Evolutionary conservation across 2,113 vertebrate genomes (phyloP).

Genomic region (Oryzias javanicus): DNA sequence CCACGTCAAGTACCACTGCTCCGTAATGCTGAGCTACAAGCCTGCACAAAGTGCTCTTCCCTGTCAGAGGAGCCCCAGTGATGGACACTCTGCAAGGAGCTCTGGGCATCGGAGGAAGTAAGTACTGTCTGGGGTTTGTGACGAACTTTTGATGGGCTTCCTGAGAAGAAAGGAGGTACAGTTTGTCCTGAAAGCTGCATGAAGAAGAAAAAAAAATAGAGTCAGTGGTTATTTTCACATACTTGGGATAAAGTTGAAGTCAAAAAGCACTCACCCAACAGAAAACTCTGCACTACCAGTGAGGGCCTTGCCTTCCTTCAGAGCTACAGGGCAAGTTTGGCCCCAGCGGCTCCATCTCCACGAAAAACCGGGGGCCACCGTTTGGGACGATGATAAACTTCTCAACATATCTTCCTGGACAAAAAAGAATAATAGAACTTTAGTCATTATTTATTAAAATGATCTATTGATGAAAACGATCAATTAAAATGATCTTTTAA

Average conservation of each 20-base stretch:
- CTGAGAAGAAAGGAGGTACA: slow-evolving; percentile 85
- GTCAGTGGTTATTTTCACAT: no score
- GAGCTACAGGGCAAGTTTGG: slow-evolving; percentile 83
- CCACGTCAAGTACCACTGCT: slow-evolving; percentile 82
- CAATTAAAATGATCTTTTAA: no score
- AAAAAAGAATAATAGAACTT: slow-evolving; percentile 10
- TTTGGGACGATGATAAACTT: slow-evolving; percentile 70
- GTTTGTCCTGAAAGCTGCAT: slow-evolving; percentile 89
- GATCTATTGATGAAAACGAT: no score
- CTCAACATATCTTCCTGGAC: slow-evolving; percentile 83
- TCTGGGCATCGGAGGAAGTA: slow-evolving; percentile 89
- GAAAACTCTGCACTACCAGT: slow-evolving; percentile 80
- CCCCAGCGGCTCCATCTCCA: slow-evolving; percentile 92
- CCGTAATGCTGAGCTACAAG: slow-evolving; percentile 81
- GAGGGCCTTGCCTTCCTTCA: slow-evolving; percentile 82
- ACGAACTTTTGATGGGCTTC: slow-evolving; percentile 81
- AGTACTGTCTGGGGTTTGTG: slow-evolving; percentile 83
- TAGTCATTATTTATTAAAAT: no score
- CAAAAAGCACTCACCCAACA: slow-evolving; percentile 78
- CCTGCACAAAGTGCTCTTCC: slow-evolving; percentile 83
- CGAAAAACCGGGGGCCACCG: slow-evolving; percentile 79
- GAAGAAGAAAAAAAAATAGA: background rate
- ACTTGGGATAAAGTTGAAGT: background rate
- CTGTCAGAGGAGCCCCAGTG: slow-evolving; percentile 81
- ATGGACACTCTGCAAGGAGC: slow-evolving; percentile 86